Conservation (phyloP, 2,797 vertebrate species). For the Eptatretus atami region DNA sequence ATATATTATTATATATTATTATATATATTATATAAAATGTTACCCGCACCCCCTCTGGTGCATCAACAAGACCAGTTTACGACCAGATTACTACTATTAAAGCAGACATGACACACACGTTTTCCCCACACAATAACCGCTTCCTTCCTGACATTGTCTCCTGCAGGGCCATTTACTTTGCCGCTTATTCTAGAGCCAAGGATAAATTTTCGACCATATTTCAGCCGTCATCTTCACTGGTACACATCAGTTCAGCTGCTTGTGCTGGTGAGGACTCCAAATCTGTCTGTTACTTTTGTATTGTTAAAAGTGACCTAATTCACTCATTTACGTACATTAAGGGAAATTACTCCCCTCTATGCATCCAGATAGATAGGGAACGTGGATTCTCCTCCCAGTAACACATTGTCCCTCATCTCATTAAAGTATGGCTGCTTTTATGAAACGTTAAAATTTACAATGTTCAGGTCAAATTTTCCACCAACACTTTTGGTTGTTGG, state of each 20-base stretch:
- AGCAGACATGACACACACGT: not conserved
- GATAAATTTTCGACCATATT: conserved; percentile 14
- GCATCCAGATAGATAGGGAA: too few relatives aligned
- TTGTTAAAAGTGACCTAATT: not conserved
- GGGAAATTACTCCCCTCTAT: too few relatives aligned
- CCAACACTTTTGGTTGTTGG: too few relatives aligned
- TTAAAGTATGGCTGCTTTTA: too few relatives aligned
- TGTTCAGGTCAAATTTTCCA: too few relatives aligned
- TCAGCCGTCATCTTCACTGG: conserved; percentile 14
- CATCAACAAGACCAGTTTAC: not conserved
- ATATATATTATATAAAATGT: too few relatives aligned
- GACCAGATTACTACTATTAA: conserved; percentile 1
- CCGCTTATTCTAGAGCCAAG: conserved; percentile 15
- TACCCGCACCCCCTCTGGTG: too few relatives aligned
- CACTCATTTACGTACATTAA: not conserved
- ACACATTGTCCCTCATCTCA: too few relatives aligned
- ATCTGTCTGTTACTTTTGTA: too few relatives aligned
- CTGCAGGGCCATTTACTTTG: conserved; percentile 18
- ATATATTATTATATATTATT: too few relatives aligned
- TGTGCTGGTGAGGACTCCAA: conserved; percentile 13
- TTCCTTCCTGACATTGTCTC: not conserved
- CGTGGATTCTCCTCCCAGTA: too few relatives aligned
- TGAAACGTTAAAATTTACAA: too few relatives aligned
- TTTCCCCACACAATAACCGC: not conserved
- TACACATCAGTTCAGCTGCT: conserved; percentile 15